Percentiles rank a stretch among this genome's conserved stretches.
These are phyloP conservation scores for Sesia bembeciformis DNA, from an alignment of 2,888 invertebrate species.

Conservation along the genomic window DNA sequence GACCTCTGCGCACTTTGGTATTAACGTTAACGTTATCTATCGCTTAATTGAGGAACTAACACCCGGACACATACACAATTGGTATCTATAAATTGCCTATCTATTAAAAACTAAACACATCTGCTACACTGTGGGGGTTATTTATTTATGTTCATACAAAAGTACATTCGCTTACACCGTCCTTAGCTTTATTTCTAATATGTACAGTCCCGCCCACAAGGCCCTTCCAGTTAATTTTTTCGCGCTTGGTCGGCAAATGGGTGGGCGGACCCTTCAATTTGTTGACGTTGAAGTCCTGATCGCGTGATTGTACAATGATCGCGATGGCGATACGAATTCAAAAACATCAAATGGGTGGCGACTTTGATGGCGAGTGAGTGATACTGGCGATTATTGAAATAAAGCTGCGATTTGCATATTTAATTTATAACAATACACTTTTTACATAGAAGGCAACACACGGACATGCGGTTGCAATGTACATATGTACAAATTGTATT, in stretches of 20 bases:
- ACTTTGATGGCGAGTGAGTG: not conserved
- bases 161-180: not conserved
- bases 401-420: not conserved
- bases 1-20: not conserved
- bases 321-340: slow-evolving; percentile 19
- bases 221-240: not conserved
- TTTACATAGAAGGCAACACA: too few relatives aligned
- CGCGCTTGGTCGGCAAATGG: slow-evolving; percentile 18
- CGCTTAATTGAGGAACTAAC: not conserved
- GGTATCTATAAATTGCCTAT: not conserved
- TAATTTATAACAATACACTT: not conserved
- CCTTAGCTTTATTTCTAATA: not conserved
- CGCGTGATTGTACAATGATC: slow-evolving; percentile 47
- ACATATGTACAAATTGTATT: too few relatives aligned
- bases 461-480: too few relatives aligned
- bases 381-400: not conserved
- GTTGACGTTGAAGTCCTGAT: slow-evolving; percentile 49
- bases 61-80: not conserved
- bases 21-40: not conserved
- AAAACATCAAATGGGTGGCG: slow-evolving; percentile 35
- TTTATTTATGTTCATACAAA: not conserved
- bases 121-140: not conserved
- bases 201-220: not conserved
- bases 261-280: slow-evolving; percentile 54
- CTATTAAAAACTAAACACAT: not conserved